Percentiles rank a stretch among this genome's conserved stretches.
Evolutionary conservation across 2,888 invertebrate genomes (phyloP).

Genomic region (Lymantria monacha): DNA sequence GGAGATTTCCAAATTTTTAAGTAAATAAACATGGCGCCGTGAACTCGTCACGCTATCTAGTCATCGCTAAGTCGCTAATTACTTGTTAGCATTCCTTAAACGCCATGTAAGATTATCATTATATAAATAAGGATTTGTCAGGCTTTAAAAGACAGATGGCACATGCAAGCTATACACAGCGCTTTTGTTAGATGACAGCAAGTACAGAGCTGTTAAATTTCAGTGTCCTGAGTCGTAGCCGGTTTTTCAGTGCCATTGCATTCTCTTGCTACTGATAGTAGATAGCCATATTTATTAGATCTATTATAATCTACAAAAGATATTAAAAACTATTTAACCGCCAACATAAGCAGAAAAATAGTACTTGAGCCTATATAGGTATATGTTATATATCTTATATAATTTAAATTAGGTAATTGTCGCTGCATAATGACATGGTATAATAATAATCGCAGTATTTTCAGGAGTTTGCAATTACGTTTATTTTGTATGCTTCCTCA

Average conservation of each 20-base stretch:
- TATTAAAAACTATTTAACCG: not conserved
- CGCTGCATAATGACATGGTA: too few relatives aligned
- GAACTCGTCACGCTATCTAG: slow-evolving; percentile 1
- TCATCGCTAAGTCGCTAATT: slow-evolving; percentile 32
- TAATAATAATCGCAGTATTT: not conserved
- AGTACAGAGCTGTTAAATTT: too few relatives aligned
- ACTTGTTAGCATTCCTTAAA: slow-evolving; percentile 30
- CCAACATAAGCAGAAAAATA: not conserved
- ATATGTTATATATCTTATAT: not conserved
- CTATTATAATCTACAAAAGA: not conserved
- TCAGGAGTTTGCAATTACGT: not conserved
- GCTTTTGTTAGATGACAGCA: too few relatives aligned
- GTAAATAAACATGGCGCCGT: not conserved
- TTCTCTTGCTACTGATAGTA: slow-evolving; percentile 15
- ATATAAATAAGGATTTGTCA: slow-evolving; percentile 25
- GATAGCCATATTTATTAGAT: slow-evolving; percentile 1
- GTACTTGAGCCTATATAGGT: not conserved
- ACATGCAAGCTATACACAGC: slow-evolving; percentile 15
- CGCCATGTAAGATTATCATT: slow-evolving; percentile 27
- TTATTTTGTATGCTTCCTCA: slow-evolving; percentile 17
- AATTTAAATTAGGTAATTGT: too few relatives aligned
- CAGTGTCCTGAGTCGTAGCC: too few relatives aligned
- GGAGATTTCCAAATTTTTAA: slow-evolving; percentile 1
- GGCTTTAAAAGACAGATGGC: slow-evolving; percentile 23
- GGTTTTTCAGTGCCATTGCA: not conserved